phyloP scores from a whole-genome alignment of 2,888 invertebrate species.

The Cordylochernes scorpioides region DNA sequence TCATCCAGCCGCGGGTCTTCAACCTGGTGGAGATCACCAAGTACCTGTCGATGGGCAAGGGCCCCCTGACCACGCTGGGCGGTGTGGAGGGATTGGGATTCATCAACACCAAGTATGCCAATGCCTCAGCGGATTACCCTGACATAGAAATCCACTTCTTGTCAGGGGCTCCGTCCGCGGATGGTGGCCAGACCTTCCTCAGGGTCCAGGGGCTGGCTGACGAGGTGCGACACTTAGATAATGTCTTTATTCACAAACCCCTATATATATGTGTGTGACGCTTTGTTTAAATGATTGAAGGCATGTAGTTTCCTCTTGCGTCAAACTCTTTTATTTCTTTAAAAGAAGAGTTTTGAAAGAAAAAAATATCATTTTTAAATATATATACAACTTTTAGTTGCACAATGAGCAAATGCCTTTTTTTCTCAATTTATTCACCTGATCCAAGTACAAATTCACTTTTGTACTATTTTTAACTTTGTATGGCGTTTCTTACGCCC shows the following conservation, averaged over 20 bases:
- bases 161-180: constrained; percentile 55
- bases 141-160: constrained; percentile 67
- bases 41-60: constrained; percentile 14
- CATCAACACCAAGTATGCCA: constrained; percentile 53
- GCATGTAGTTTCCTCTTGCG: background rate
- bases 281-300: background rate
- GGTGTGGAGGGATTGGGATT: constrained; percentile 67
- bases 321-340: too few species aligned
- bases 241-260: background rate
- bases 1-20: constrained; percentile 15
- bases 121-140: constrained; percentile 43
- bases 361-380: too few species aligned
- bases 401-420: too few species aligned
- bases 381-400: too few species aligned
- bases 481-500: too few species aligned
- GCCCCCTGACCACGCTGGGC: constrained; percentile 49
- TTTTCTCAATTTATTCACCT: too few species aligned
- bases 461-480: too few species aligned
- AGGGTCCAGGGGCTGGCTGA: constrained; percentile 52
- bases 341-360: too few species aligned
- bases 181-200: constrained; percentile 34
- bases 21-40: constrained; percentile 14
- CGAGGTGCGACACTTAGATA: constrained; percentile 13
- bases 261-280: background rate
- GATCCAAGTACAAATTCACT: too few species aligned